Percentiles rank a stretch among this genome's conserved stretches.
phyloP scores from a whole-genome alignment of 2,888 invertebrate genomes.

The Omphaloscelis lunosa region DNA sequence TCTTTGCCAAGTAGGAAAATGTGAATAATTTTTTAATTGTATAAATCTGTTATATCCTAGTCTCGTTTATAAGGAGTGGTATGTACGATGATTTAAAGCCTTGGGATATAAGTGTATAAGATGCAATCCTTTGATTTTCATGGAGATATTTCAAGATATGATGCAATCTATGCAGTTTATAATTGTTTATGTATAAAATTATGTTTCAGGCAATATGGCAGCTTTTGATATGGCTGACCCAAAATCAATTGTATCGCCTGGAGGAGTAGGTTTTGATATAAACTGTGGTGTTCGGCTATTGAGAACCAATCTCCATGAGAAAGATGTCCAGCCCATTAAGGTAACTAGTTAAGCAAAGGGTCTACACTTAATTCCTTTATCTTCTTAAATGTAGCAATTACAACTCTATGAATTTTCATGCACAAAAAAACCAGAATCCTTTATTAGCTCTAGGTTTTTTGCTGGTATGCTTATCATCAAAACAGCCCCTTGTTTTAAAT shows the following conservation, averaged over 20 bases:
- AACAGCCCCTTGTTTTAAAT: not conserved
- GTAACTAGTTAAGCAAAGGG: slow-evolving; percentile 77
- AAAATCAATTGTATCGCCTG: slow-evolving; percentile 98
- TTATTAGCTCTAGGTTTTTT: not conserved
- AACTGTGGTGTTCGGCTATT: slow-evolving; percentile 99
- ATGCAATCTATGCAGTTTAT: slow-evolving; percentile 33
- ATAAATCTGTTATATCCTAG: not conserved
- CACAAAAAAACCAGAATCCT: not conserved
- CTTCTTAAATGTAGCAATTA: not conserved
- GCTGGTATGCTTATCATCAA: not conserved
- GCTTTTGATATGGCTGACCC: slow-evolving; percentile 99
- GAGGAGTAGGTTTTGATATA: slow-evolving; percentile 99
- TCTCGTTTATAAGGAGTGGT: not conserved
- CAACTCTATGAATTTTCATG: not conserved
- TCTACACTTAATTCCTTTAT: not conserved
- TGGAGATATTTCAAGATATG: slow-evolving; percentile 10
- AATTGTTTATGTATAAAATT: not conserved
- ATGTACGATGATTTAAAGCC: not conserved
- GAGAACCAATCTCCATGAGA: slow-evolving; percentile 97
- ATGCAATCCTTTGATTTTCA: not conserved
- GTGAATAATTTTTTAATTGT: not conserved
- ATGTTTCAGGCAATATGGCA: slow-evolving; percentile 97
- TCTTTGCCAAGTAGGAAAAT: not conserved
- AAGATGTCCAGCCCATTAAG: slow-evolving; percentile 98
- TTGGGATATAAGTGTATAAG: not conserved